A percentile compares a stretch with the other conserved stretches of the same genome.
Evolutionary conservation across 2,113 vertebrate genomes (phyloP).

Genomic region (Notarius lentiginosus): DNA sequence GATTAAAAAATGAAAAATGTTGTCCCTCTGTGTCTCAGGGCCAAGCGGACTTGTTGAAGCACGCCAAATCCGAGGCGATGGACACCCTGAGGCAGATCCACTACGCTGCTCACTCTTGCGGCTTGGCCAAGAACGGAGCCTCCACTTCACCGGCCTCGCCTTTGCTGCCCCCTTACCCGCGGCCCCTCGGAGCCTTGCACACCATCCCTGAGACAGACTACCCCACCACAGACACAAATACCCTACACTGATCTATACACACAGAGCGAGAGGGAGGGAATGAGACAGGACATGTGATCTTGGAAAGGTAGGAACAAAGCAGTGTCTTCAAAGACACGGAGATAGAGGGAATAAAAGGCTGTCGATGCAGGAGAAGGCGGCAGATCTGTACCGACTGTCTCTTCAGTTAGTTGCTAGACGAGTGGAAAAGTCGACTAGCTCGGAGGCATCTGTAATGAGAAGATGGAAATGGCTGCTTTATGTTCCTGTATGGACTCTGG

Average conservation of each 20-base stretch:
- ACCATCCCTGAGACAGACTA: constrained; percentile 74
- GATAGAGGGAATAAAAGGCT: constrained; percentile 47
- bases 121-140: constrained; percentile 81
- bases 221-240: constrained; percentile 53
- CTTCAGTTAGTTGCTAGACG: background rate
- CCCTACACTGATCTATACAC: constrained; percentile 73
- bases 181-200: constrained; percentile 65
- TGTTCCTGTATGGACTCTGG: background rate
- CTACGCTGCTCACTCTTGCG: constrained; percentile 85
- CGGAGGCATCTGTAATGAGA: background rate
- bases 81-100: constrained; percentile 90
- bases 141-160: constrained; percentile 68
- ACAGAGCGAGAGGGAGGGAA: background rate
- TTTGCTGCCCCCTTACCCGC: constrained; percentile 67
- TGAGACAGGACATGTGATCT: background rate
- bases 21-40: constrained; percentile 68
- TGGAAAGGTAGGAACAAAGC: constrained; percentile 32
- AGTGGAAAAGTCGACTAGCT: background rate
- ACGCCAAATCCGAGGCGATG: constrained; percentile 82
- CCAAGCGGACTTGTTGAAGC: constrained; percentile 88
- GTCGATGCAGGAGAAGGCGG: background rate
- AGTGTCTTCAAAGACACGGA: constrained; percentile 20
- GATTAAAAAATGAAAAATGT: background rate
- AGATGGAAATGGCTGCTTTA: background rate
- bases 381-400: background rate